Conservation (phyloP, 1,140 invertebrate genomes). For the Drosophila nigromelanica region DNA sequence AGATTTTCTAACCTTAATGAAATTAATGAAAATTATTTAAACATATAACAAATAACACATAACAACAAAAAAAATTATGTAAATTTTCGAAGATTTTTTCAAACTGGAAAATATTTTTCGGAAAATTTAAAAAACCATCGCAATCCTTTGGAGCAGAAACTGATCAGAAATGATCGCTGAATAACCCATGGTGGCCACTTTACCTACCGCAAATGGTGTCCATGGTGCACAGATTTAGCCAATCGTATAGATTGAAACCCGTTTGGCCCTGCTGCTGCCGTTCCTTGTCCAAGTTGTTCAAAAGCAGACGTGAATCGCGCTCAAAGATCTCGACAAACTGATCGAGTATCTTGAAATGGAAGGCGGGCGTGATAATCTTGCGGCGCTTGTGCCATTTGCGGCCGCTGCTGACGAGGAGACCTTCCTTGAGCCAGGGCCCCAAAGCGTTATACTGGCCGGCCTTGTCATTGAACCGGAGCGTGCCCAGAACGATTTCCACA, state of each 20-base stretch:
- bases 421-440: conserved; percentile 89
- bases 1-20: no score
- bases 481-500: conserved; percentile 66
- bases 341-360: conserved; percentile 94
- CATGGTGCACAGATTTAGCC: conserved; percentile 88
- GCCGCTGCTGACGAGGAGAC: conserved; percentile 87
- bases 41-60: no score
- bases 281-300: conserved; percentile 85
- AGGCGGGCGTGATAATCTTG: conserved; percentile 93
- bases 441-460: conserved; percentile 87
- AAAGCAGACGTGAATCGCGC: conserved; percentile 86
- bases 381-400: conserved; percentile 91
- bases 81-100: no score
- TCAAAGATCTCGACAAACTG: conserved; percentile 90
- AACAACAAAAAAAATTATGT: no score
- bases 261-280: conserved; percentile 32
- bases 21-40: no score
- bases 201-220: conserved; percentile 90
- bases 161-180: no score
- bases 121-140: no score
- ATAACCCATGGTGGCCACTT: not conserved
- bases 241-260: conserved; percentile 86
- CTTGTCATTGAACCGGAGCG: conserved; percentile 71
- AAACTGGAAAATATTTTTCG: no score
- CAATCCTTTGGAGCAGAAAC: no score